A percentile compares a stretch with the other conserved stretches of the same genome.
phyloP scores from a whole-genome alignment of 1,140 invertebrate genomes.

The Pinna nobilis region DNA sequence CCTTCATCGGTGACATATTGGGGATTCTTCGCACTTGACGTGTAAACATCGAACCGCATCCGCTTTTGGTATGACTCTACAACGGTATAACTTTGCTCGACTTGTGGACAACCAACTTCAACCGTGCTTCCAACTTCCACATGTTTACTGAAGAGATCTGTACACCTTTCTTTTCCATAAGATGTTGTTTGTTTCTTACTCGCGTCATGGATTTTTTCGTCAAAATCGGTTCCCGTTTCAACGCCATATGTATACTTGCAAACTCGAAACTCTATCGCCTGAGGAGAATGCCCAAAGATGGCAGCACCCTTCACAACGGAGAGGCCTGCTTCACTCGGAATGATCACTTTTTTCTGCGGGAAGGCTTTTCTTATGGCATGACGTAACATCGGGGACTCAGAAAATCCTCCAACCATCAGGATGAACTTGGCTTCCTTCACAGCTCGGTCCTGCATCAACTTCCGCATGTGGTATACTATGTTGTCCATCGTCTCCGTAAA shows the following conservation, averaged over 20 bases:
- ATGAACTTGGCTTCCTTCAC: neutral
- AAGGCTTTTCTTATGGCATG: constrained; percentile 5
- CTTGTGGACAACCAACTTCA: neutral
- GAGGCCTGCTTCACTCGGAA: constrained; percentile 30
- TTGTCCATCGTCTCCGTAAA: constrained; percentile 14
- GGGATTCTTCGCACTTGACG: constrained; percentile 11
- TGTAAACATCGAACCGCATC: neutral
- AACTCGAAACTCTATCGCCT: neutral
- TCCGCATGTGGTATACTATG: constrained; percentile 21
- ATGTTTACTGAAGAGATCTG: neutral
- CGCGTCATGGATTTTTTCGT: neutral
- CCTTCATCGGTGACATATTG: constrained; percentile 21
- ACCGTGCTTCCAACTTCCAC: neutral
- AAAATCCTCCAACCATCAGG: constrained; percentile 40
- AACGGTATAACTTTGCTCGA: neutral
- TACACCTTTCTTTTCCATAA: constrained; percentile 6
- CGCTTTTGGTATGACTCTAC: neutral
- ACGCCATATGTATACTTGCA: constrained; percentile 25
- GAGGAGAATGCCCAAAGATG: constrained; percentile 10
- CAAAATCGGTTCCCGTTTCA: neutral
- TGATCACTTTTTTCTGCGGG: constrained; percentile 15
- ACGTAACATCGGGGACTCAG: constrained; percentile 34
- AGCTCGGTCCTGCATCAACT: neutral
- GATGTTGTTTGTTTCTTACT: neutral
- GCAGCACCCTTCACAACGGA: constrained; percentile 41